Evolutionary conservation across 2,888 invertebrate species (phyloP).

Genomic region (Coecobrya sp.): DNA sequence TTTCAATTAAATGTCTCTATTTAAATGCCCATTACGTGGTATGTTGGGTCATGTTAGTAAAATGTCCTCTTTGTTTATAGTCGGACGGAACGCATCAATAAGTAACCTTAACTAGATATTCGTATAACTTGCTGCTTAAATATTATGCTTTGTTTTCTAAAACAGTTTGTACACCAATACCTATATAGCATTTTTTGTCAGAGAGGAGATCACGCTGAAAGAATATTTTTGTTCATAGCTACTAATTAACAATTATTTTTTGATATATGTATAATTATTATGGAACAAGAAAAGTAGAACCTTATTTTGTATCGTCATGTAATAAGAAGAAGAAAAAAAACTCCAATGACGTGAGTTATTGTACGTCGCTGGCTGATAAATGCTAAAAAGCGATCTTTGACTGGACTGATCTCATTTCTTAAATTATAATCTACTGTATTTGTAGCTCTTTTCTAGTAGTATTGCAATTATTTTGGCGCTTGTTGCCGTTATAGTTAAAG

Average conservation of each 20-base stretch:
- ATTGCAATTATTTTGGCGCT: not conserved
- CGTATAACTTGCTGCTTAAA: too few relatives aligned
- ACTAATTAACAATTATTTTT: not conserved
- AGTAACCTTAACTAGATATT: too few relatives aligned
- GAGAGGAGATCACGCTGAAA: not conserved
- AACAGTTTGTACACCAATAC: not conserved
- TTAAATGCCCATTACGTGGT: too few relatives aligned
- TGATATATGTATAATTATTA: not conserved
- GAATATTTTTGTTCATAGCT: conserved; percentile 1
- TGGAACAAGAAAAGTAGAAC: not conserved
- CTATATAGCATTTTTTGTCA: not conserved
- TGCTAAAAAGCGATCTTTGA: conserved; percentile 65
- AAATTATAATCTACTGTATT: conserved; percentile 2
- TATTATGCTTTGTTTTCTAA: not conserved
- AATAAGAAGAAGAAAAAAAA: too few relatives aligned
- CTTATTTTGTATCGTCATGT: conserved; percentile 22
- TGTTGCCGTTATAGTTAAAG: not conserved
- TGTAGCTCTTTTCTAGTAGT: conserved; percentile 5
- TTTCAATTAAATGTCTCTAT: too few relatives aligned
- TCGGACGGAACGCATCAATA: too few relatives aligned
- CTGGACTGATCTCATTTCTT: conserved; percentile 78
- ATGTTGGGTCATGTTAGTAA: too few relatives aligned
- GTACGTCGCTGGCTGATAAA: conserved; percentile 28
- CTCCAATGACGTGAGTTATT: conserved; percentile 19
- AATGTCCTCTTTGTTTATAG: too few relatives aligned